These are phyloP conservation scores for Drosophila sucinea DNA, from an alignment of 1,140 invertebrate species.

Conservation along the genomic window DNA sequence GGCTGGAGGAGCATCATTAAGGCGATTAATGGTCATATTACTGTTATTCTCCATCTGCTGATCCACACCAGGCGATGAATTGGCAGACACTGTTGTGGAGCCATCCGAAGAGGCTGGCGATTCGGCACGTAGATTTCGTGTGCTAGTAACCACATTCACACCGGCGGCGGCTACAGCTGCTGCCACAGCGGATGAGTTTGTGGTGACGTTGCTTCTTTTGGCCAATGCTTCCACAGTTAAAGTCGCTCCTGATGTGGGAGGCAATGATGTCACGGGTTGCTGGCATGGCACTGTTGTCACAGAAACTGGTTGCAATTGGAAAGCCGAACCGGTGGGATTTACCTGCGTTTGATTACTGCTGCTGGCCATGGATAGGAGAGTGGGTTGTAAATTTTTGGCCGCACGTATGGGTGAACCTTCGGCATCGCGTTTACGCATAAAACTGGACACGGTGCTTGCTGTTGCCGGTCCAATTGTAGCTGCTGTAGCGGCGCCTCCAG, in stretches of 20 bases:
- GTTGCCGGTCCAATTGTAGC: constrained; percentile 37
- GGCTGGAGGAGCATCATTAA: constrained; percentile 31
- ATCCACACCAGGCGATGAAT: constrained; percentile 89
- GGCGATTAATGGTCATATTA: constrained; percentile 71
- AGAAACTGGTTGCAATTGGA: constrained; percentile 71
- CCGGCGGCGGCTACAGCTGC: constrained; percentile 1
- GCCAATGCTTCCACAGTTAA: constrained; percentile 73
- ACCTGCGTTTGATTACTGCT: constrained; percentile 29
- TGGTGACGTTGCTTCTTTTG: constrained; percentile 54
- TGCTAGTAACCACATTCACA: constrained; percentile 70
- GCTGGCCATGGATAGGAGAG: constrained; percentile 84
- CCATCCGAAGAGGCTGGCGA: constrained; percentile 84
- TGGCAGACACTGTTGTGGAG: constrained; percentile 91
- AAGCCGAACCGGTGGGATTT: constrained; percentile 53
- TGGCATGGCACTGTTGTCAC: constrained; percentile 75
- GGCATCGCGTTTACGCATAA: constrained; percentile 78
- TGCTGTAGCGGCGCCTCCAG: neutral
- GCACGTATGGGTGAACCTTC: constrained; percentile 86
- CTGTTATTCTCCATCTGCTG: constrained; percentile 86
- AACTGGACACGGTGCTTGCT: constrained; percentile 44
- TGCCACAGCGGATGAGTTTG: constrained; percentile 72
- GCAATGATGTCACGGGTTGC: neutral
- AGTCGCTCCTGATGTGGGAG: constrained; percentile 35
- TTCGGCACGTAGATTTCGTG: constrained; percentile 71
- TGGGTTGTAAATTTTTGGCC: constrained; percentile 86